A percentile compares a stretch with the other conserved stretches of the same genome.
phyloP scores from a whole-genome alignment of 1,140 invertebrate genomes.

The Zaprionus camerounensis region DNA sequence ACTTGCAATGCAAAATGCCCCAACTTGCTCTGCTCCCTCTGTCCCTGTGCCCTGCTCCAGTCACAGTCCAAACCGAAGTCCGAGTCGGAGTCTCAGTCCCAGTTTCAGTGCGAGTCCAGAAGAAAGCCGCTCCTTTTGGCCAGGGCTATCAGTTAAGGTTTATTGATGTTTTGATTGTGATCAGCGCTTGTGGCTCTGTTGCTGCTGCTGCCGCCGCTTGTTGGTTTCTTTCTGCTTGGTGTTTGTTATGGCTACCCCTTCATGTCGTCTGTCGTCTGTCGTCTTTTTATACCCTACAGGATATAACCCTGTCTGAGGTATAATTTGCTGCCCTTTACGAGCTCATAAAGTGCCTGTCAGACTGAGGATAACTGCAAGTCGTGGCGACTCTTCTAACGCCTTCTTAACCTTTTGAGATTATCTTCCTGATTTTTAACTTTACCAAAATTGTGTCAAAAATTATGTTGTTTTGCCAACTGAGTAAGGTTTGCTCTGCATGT shows the following conservation, averaged over 20 bases:
- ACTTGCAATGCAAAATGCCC: conserved; percentile 36
- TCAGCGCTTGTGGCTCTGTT: conserved; percentile 72
- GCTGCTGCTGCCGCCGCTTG: conserved; percentile 33
- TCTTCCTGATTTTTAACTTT: conserved; percentile 65
- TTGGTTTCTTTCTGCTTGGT: conserved; percentile 55
- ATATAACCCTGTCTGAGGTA: not conserved
- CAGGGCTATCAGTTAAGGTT: conserved; percentile 80
- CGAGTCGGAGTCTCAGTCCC: not conserved
- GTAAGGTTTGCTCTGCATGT: conserved; percentile 9
- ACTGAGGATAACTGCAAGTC: not conserved
- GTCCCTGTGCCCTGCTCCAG: not conserved
- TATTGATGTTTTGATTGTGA: conserved; percentile 84
- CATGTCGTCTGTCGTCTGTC: conserved; percentile 41
- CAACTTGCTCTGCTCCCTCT: conserved; percentile 4
- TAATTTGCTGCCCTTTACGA: not conserved
- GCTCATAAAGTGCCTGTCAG: not conserved
- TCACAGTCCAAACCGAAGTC: not conserved
- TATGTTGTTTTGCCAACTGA: conserved; percentile 61
- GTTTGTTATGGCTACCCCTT: conserved; percentile 67
- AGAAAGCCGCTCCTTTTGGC: conserved; percentile 24
- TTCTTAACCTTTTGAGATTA: conserved; percentile 48
- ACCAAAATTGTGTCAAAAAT: conserved; percentile 78
- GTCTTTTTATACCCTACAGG: conserved; percentile 30
- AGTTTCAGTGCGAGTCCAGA: not conserved
- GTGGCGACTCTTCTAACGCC: conserved; percentile 8